A percentile compares a stretch with the other conserved stretches of the same genome.
These are phyloP conservation scores for Agonopterix heracliana DNA, from an alignment of 2,888 invertebrate species.

Conservation along the genomic window DNA sequence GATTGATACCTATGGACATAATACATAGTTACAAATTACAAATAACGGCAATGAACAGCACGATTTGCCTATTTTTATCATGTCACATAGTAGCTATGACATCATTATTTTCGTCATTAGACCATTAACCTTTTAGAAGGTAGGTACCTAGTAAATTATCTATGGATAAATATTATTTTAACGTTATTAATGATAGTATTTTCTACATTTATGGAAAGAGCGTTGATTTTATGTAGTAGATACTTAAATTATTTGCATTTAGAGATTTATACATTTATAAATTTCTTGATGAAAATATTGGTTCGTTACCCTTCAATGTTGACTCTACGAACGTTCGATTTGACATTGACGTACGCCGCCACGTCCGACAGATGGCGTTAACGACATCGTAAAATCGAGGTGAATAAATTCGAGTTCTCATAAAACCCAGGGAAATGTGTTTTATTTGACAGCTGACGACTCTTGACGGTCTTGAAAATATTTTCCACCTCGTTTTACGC, in stretches of 20 bases:
- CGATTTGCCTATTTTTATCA: neutral
- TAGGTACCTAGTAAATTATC: conserved; percentile 23
- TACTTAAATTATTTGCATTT: no score
- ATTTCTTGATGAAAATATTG: neutral
- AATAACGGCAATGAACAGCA: neutral
- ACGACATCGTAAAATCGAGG: conserved; percentile 14
- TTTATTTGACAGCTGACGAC: conserved; percentile 4
- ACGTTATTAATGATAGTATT: neutral
- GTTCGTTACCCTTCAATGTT: neutral
- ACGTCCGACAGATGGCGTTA: conserved; percentile 19
- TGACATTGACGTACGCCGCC: conserved; percentile 4
- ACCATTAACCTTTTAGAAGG: conserved; percentile 30
- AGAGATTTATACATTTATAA: no score
- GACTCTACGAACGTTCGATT: neutral
- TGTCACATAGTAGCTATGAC: conserved; percentile 20
- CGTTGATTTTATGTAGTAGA: no score
- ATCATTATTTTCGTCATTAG: conserved; percentile 31
- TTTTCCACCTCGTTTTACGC: no score
- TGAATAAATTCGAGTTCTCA: conserved; percentile 1
- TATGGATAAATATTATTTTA: conserved; percentile 3
- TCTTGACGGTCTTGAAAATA: neutral
- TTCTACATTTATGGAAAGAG: no score
- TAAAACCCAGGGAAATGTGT: conserved; percentile 2
- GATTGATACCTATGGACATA: neutral
- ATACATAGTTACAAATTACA: neutral